Evolutionary conservation across 2,888 invertebrate species (phyloP).

Genomic region (Tenthredo distinguenda): DNA sequence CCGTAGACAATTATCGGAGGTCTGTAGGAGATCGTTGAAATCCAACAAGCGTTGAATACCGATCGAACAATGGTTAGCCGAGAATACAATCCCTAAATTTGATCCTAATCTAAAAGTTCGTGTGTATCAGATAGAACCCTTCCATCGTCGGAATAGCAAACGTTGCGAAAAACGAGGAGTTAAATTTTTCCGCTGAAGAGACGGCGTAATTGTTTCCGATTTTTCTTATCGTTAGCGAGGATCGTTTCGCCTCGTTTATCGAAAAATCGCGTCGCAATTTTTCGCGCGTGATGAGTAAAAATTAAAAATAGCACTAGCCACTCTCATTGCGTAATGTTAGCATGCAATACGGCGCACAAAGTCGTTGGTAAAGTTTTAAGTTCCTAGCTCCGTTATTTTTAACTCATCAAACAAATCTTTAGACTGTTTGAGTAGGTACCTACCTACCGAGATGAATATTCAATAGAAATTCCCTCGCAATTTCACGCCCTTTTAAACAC

Average conservation of each 20-base stretch:
- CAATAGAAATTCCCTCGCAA: slow-evolving; percentile 25
- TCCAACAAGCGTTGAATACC: slow-evolving; percentile 13
- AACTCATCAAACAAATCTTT: slow-evolving; percentile 25
- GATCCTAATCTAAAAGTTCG: neutral
- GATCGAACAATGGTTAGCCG: neutral
- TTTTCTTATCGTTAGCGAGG: too few relatives aligned
- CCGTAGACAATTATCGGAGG: slow-evolving; percentile 41
- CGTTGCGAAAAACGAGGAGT: neutral
- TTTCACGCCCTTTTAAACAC: slow-evolving; percentile 43
- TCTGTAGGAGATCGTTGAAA: slow-evolving; percentile 1
- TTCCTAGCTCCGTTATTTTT: neutral
- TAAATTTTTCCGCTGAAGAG: neutral
- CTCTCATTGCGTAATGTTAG: slow-evolving; percentile 7
- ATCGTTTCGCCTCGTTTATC: neutral
- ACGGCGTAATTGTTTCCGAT: neutral
- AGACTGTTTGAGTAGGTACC: neutral
- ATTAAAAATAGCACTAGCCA: slow-evolving; percentile 6
- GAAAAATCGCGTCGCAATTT: neutral
- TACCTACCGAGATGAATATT: slow-evolving; percentile 26
- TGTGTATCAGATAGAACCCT: neutral
- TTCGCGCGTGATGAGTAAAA: neutral
- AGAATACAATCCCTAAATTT: neutral
- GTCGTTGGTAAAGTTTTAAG: neutral
- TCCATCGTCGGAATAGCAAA: neutral
- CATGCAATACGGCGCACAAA: neutral